Conservation (phyloP, 2,888 invertebrate species). For the Meghimatium bilineatum region DNA sequence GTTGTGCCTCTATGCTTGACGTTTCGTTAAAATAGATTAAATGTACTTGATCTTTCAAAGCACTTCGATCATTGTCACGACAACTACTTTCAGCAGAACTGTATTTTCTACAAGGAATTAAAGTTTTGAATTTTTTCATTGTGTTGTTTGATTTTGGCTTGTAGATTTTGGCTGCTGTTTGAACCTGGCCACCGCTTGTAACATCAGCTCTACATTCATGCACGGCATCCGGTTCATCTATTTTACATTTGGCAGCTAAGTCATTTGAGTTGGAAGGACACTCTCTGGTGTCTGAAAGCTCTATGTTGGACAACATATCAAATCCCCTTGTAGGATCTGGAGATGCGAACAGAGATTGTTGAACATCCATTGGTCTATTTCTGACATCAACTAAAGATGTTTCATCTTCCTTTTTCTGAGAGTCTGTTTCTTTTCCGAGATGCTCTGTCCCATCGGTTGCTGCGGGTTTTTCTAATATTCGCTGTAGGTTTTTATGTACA, state of each 20-base stretch:
- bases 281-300: not conserved
- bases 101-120: not conserved
- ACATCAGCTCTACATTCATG: not conserved
- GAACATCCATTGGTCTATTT: not conserved
- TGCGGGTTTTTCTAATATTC: not conserved
- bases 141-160: not conserved
- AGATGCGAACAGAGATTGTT: not conserved
- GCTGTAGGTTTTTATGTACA: not conserved
- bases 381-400: not conserved
- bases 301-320: not conserved
- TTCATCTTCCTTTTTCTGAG: not conserved
- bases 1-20: not conserved
- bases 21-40: not conserved
- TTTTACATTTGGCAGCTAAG: not conserved
- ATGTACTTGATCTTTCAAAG: not conserved
- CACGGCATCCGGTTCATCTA: not conserved
- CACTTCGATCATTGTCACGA: not conserved
- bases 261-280: too few species aligned
- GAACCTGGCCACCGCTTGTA: not conserved
- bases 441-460: not conserved
- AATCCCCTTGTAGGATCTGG: not conserved
- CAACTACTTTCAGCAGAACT: not conserved
- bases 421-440: not conserved
- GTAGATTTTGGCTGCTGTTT: not conserved
- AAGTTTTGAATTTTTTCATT: not conserved